These are phyloP conservation scores for Nesoenas mayeri DNA, from an alignment of 2,113 vertebrate species.

Conservation along the genomic window DNA sequence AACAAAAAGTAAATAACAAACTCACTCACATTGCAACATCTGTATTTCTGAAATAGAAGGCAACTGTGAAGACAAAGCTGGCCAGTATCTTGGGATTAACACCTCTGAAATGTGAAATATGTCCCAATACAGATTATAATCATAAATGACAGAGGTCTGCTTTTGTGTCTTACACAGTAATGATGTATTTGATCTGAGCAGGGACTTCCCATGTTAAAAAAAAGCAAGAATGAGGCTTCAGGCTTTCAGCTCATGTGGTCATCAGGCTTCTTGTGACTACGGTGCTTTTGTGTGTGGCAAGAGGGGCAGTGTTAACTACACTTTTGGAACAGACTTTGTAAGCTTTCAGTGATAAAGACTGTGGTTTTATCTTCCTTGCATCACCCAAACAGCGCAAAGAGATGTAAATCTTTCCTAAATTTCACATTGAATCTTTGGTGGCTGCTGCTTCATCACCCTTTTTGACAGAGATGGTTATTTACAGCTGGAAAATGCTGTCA, in stretches of 20 bases:
- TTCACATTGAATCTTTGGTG: background rate
- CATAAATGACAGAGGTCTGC: background rate
- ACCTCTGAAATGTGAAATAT: background rate
- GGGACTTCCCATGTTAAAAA: background rate
- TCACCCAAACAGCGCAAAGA: background rate
- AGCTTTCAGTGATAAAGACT: background rate
- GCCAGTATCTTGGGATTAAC: background rate
- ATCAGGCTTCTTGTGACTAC: background rate
- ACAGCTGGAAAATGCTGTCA: background rate
- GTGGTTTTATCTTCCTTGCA: background rate
- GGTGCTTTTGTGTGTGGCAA: background rate
- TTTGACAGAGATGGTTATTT: background rate
- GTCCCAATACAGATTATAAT: background rate
- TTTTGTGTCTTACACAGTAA: background rate
- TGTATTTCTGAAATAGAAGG: background rate
- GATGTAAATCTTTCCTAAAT: background rate
- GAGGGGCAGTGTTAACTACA: background rate
- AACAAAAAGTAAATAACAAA: background rate
- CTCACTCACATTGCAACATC: background rate
- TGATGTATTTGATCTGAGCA: background rate
- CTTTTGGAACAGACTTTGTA: background rate
- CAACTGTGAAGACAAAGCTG: background rate
- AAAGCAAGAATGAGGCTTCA: background rate
- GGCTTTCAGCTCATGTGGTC: background rate
- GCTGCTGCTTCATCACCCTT: background rate